phyloP scores from a whole-genome alignment of 2,888 invertebrate genomes.

The Troilus luridus region DNA sequence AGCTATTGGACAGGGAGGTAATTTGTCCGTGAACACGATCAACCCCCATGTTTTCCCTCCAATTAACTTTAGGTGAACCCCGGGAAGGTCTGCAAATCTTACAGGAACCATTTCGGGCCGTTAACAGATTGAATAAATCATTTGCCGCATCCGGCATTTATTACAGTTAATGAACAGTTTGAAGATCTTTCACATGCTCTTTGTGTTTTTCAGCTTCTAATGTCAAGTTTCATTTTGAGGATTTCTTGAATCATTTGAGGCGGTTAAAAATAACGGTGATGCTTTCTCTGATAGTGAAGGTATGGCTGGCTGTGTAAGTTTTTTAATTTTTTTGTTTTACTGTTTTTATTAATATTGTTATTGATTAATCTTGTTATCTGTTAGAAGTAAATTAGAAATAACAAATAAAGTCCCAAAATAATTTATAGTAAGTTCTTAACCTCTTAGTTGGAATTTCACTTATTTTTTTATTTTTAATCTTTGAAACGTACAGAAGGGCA shows the following conservation, averaged over 20 bases:
- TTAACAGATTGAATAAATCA: no score
- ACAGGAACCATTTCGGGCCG: no score
- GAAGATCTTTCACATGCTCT: not conserved
- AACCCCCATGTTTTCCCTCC: no score
- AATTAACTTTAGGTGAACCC: no score
- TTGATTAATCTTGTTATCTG: not conserved
- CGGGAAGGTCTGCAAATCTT: no score
- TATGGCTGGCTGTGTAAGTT: slow-evolving; percentile 60
- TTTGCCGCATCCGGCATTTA: no score
- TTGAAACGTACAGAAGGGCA: no score
- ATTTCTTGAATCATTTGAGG: slow-evolving; percentile 45
- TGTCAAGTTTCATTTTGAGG: slow-evolving; percentile 64
- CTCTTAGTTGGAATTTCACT: not conserved
- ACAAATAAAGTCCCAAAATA: not conserved
- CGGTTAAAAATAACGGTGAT: slow-evolving; percentile 58
- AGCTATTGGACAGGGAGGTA: no score
- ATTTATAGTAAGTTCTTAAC: not conserved
- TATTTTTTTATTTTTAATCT: no score
- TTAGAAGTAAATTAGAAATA: not conserved
- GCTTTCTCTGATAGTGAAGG: slow-evolving; percentile 56
- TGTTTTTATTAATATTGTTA: not conserved
- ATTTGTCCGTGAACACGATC: no score
- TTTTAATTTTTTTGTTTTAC: slow-evolving; percentile 12
- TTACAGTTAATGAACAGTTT: not conserved
- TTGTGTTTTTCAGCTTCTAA: slow-evolving; percentile 64